These are phyloP conservation scores for Drosophila mayri DNA, from an alignment of 1,140 invertebrate species.

Conservation along the genomic window DNA sequence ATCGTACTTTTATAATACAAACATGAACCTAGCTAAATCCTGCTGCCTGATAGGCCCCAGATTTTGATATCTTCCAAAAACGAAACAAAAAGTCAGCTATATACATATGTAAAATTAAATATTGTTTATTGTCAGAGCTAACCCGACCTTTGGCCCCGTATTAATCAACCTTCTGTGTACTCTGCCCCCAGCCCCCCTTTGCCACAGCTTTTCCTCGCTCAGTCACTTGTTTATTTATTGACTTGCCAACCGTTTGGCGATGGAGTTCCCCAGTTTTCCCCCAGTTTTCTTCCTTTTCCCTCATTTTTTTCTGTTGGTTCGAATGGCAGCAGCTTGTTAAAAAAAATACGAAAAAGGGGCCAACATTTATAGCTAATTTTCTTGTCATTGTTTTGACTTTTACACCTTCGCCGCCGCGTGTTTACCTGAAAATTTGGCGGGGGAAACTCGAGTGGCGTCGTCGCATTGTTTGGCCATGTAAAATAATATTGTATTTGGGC, in stretches of 20 bases:
- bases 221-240: slow-evolving; percentile 55
- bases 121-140: slow-evolving; percentile 61
- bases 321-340: slow-evolving; percentile 38
- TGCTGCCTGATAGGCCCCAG: neutral
- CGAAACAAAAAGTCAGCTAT: slow-evolving; percentile 5
- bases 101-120: slow-evolving; percentile 64
- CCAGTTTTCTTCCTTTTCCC: neutral
- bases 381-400: slow-evolving; percentile 67
- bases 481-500: slow-evolving; percentile 72
- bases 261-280: slow-evolving; percentile 2
- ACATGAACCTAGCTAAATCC: neutral
- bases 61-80: neutral
- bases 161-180: slow-evolving; percentile 58
- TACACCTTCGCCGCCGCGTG: slow-evolving; percentile 60
- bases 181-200: neutral
- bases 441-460: slow-evolving; percentile 42
- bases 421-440: slow-evolving; percentile 45
- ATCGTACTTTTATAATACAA: no score
- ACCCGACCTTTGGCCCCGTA: slow-evolving; percentile 55
- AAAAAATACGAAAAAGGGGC: slow-evolving; percentile 36
- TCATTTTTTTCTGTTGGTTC: neutral
- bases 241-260: slow-evolving; percentile 55
- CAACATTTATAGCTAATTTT: slow-evolving; percentile 68
- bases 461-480: slow-evolving; percentile 69
- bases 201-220: neutral